Percentiles rank a stretch among this genome's conserved stretches.
Evolutionary conservation across 2,113 vertebrate genomes (phyloP).

Genomic region (Stegostoma tigrinum): DNA sequence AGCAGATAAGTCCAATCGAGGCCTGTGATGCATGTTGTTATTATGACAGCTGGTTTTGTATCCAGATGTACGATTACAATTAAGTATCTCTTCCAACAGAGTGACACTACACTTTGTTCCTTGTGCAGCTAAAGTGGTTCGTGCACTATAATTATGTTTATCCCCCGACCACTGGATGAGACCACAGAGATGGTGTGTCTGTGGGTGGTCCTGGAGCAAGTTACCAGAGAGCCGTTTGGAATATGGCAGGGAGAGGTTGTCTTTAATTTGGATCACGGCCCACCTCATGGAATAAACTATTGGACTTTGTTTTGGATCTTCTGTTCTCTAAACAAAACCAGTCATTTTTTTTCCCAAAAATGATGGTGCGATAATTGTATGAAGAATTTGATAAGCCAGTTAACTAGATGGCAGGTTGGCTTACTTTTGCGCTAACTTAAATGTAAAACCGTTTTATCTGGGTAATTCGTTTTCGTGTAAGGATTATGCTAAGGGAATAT

Average conservation of each 20-base stretch:
- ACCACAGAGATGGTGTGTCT: background rate
- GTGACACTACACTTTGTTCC: background rate
- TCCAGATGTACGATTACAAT: background rate
- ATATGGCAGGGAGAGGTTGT: too few relatives aligned
- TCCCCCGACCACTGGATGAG: background rate
- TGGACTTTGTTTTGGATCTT: background rate
- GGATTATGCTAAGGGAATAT: background rate
- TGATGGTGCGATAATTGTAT: background rate
- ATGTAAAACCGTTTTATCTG: background rate
- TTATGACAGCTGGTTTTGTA: slow-evolving; percentile 23
- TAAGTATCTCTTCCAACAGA: slow-evolving; percentile 22
- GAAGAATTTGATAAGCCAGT: background rate
- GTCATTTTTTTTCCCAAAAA: background rate
- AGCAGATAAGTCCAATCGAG: background rate
- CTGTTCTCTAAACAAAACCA: background rate
- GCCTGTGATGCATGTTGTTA: background rate
- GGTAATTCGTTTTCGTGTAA: background rate
- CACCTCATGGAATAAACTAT: background rate
- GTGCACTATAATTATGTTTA: background rate
- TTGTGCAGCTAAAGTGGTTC: background rate
- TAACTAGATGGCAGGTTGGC: background rate
- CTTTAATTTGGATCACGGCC: background rate
- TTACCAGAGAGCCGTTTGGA: background rate
- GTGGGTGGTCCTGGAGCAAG: background rate
- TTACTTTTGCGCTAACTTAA: background rate